phyloP scores from a whole-genome alignment of 2,113 vertebrate genomes.

The Aptenodytes patagonicus region DNA sequence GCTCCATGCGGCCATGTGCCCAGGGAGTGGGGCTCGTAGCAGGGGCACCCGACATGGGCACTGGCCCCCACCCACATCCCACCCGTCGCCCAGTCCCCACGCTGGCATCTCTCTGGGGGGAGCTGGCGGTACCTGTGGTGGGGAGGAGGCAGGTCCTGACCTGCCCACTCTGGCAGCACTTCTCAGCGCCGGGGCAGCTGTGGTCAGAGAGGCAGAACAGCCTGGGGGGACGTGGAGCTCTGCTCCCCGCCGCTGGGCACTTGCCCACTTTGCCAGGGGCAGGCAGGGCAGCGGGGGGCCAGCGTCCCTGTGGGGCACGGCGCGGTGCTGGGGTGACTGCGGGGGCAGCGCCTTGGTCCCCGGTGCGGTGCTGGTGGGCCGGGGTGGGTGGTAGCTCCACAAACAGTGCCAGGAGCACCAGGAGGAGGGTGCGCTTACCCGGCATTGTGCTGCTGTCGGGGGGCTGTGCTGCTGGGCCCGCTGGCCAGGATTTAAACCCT shows the following conservation, averaged over 20 bases:
- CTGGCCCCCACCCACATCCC: not conserved
- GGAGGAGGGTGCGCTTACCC: not conserved
- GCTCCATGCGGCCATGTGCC: rapidly evolving
- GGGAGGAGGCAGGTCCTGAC: constrained; percentile 39
- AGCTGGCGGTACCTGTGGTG: not conserved
- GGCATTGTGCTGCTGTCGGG: not conserved
- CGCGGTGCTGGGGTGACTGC: rapidly evolving
- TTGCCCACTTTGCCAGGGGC: not conserved
- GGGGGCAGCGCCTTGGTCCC: not conserved
- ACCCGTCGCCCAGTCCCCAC: rapidly evolving
- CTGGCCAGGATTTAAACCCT: not conserved
- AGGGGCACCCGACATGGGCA: not conserved
- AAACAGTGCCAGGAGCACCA: not conserved
- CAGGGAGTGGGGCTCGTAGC: rapidly evolving
- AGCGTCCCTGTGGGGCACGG: rapidly evolving
- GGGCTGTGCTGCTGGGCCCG: not conserved
- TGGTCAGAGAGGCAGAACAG: constrained; percentile 17
- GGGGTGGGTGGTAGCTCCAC: rapidly evolving
- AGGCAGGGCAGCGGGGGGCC: not conserved
- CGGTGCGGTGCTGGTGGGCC: not conserved
- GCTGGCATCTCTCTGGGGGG: not conserved
- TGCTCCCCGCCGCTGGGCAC: rapidly evolving
- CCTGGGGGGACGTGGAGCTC: too few species aligned
- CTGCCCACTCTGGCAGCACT: not conserved
- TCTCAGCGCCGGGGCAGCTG: constrained; percentile 9